phyloP scores from a whole-genome alignment of 2,113 vertebrate species.

The Pomatorhinus ruficollis region DNA sequence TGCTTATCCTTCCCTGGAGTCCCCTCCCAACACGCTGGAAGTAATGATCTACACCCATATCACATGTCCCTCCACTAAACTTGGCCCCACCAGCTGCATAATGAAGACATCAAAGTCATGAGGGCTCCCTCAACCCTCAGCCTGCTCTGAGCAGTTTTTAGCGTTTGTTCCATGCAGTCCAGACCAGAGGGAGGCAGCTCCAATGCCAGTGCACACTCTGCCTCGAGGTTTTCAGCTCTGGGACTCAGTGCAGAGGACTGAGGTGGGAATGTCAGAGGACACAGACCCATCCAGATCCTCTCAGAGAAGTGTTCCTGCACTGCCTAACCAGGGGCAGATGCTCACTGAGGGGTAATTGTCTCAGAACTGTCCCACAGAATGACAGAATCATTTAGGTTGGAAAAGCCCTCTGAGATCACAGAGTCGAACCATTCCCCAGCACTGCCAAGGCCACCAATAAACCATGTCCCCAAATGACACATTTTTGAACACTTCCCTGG shows the following conservation, averaged over 20 bases:
- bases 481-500: neutral
- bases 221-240: neutral
- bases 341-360: neutral
- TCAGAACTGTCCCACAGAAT: neutral
- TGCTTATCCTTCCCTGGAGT: neutral
- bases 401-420: neutral
- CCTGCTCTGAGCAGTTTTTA: neutral
- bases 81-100: neutral
- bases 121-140: neutral
- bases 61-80: neutral
- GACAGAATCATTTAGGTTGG: neutral
- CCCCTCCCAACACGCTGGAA: neutral
- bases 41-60: neutral
- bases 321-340: neutral
- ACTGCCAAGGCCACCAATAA: neutral
- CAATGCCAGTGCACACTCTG: neutral
- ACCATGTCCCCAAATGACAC: neutral
- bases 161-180: neutral
- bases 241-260: neutral
- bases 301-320: neutral
- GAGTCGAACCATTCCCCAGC: neutral
- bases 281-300: neutral
- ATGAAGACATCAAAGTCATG: neutral
- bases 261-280: neutral
- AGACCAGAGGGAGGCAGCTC: neutral